phyloP scores from a whole-genome alignment of 2,113 vertebrate genomes.

The Rhadina sibilatrix region DNA sequence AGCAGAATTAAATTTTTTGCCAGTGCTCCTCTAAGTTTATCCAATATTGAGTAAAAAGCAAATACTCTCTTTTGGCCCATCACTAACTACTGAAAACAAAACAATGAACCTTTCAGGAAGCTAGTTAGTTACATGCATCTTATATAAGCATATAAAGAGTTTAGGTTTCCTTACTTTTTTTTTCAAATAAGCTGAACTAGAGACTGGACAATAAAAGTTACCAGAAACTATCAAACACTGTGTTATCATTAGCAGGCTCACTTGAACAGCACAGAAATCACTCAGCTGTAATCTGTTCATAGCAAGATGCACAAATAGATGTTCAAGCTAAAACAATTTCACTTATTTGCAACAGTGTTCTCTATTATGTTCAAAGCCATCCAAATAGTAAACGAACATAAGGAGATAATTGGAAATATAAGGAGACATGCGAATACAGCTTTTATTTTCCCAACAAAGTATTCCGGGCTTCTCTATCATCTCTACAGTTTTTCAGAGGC shows the following conservation, averaged over 20 bases:
- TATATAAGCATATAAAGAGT: not conserved
- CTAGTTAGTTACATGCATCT: not conserved
- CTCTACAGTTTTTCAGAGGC: not conserved
- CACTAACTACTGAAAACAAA: not conserved
- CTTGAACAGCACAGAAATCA: not conserved
- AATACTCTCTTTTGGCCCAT: not conserved
- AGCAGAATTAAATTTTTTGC: not conserved
- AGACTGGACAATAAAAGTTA: not conserved
- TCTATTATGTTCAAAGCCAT: not conserved
- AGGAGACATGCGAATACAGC: not conserved
- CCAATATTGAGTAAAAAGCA: not conserved
- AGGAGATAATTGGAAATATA: not conserved
- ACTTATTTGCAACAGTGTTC: not conserved
- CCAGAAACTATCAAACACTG: not conserved
- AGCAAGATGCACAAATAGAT: not conserved
- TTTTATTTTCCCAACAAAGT: not conserved
- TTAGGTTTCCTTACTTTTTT: not conserved
- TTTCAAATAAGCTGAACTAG: not conserved
- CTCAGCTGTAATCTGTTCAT: not conserved
- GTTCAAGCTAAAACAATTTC: constrained; percentile 24
- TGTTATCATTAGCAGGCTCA: not conserved
- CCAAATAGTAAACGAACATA: not conserved
- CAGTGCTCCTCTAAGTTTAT: not conserved
- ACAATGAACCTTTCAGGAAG: not conserved
- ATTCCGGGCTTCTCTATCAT: not conserved